A percentile compares a stretch with the other conserved stretches of the same genome.
These are phyloP conservation scores for Petroica traversi DNA, from an alignment of 2,113 vertebrate species.

Conservation along the genomic window DNA sequence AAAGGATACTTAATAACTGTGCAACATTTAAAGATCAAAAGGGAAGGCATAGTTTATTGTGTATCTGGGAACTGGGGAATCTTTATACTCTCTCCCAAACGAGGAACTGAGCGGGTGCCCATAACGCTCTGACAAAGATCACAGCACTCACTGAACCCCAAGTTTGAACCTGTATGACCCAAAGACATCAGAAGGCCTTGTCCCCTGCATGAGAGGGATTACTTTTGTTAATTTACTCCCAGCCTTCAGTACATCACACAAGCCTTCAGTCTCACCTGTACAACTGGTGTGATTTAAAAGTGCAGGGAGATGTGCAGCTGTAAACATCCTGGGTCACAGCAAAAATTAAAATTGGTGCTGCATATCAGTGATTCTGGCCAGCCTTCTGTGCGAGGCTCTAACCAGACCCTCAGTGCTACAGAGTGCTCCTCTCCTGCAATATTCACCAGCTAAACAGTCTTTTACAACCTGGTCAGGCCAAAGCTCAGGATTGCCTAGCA, in stretches of 20 bases:
- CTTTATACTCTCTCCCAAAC: not conserved
- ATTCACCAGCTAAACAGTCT: not conserved
- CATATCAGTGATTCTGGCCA: not conserved
- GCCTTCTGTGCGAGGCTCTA: not conserved
- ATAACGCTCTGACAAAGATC: not conserved
- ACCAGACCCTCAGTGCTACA: not conserved
- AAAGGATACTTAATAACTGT: not conserved
- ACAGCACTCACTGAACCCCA: not conserved
- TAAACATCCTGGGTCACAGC: not conserved
- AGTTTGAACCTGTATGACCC: not conserved
- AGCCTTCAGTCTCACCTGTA: not conserved
- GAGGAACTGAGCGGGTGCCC: not conserved
- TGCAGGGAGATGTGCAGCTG: not conserved
- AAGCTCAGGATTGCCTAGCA: not conserved
- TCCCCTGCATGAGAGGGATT: not conserved
- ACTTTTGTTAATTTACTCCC: not conserved
- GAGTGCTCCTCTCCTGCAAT: not conserved
- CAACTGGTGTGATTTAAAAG: not conserved
- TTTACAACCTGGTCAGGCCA: not conserved
- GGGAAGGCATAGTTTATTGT: not conserved
- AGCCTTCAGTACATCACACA: not conserved
- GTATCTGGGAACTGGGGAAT: not conserved
- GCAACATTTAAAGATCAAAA: not conserved
- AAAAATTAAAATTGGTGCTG: not conserved
- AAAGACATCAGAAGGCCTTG: not conserved